phyloP scores from a whole-genome alignment of 2,797 vertebrate species.

The Acanthopagrus latus region DNA sequence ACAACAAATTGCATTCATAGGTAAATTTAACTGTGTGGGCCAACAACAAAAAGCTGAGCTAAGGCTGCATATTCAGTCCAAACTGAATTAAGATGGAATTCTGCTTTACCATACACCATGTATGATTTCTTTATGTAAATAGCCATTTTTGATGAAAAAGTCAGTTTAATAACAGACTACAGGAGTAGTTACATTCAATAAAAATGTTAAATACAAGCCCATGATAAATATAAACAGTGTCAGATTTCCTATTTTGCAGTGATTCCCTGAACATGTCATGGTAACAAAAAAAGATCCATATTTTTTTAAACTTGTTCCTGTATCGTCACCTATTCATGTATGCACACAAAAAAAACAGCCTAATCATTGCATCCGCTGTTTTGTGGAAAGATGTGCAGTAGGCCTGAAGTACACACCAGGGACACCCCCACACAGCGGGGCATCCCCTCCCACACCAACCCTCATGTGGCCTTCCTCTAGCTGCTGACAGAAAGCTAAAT shows the following conservation, averaged over 20 bases:
- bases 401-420: conserved; percentile 28
- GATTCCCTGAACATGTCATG: conserved; percentile 18
- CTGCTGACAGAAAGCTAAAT: conserved; percentile 37
- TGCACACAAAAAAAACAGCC: conserved; percentile 35
- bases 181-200: too few species aligned
- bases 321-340: background rate
- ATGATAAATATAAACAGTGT: conserved; percentile 1
- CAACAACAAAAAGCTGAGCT: too few species aligned
- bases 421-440: conserved; percentile 70
- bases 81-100: too few species aligned
- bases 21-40: background rate
- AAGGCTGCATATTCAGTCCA: too few species aligned
- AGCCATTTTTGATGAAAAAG: too few species aligned
- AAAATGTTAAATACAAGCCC: too few species aligned
- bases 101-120: too few species aligned
- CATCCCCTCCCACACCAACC: conserved; percentile 69
- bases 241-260: conserved; percentile 27
- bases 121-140: too few species aligned
- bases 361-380: conserved; percentile 45
- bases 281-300: conserved; percentile 11
- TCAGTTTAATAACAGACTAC: too few species aligned
- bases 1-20: background rate
- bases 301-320: conserved; percentile 22
- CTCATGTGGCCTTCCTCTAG: conserved; percentile 52
- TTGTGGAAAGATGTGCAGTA: conserved; percentile 63